Conservation (phyloP, 1,140 invertebrate species). For the Hydropsyche tenuis region DNA sequence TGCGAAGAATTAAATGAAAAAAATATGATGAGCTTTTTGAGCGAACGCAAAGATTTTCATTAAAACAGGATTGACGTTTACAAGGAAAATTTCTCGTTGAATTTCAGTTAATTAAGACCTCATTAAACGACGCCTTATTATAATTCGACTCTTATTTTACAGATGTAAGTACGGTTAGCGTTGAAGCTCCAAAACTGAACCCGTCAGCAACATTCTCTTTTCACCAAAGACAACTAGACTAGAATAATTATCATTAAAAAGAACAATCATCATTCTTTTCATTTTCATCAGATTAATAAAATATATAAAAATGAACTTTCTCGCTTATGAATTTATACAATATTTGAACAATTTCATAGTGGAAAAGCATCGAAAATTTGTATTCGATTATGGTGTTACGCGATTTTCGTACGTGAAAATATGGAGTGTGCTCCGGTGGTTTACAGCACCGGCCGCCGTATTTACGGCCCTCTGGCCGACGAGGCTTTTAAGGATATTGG, state of each 20-base stretch:
- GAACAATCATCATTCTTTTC: too few species aligned
- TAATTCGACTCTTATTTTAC: neutral
- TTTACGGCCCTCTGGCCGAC: slow-evolving; percentile 27
- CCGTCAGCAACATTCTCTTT: neutral
- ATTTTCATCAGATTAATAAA: too few species aligned
- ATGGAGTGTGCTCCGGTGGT: slow-evolving; percentile 1
- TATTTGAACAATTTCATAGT: neutral
- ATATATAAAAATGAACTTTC: too few species aligned
- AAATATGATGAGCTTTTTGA: neutral
- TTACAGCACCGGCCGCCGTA: slow-evolving; percentile 20
- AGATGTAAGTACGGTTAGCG: neutral
- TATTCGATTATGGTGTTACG: slow-evolving; percentile 10
- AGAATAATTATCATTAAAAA: too few species aligned
- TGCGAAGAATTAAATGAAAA: neutral
- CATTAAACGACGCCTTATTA: slow-evolving; percentile 4
- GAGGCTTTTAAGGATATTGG: slow-evolving; percentile 49
- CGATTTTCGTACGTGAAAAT: slow-evolving; percentile 18
- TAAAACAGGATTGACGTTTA: neutral
- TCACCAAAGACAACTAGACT: neutral
- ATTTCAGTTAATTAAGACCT: neutral
- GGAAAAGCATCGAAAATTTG: too few species aligned
- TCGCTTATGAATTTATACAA: too few species aligned
- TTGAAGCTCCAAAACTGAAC: neutral
- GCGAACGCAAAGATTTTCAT: neutral
- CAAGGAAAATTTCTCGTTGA: neutral